Evolutionary conservation across 2,888 invertebrate genomes (phyloP).

Genomic region (Arrhopalites spinosus): DNA sequence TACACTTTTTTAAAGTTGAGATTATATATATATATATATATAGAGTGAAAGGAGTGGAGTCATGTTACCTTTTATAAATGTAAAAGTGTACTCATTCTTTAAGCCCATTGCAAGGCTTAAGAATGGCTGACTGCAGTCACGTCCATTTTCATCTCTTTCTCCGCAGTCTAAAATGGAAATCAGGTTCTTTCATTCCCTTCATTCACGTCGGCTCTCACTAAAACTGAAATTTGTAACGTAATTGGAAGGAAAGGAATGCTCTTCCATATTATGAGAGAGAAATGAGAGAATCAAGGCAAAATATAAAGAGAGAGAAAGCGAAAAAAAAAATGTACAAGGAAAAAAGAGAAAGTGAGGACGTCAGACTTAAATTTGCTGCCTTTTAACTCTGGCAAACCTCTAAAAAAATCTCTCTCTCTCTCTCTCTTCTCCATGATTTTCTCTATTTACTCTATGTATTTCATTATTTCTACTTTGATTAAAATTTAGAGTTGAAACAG

Average conservation of each 20-base stretch:
- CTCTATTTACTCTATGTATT: no score
- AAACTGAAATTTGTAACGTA: conserved; percentile 10
- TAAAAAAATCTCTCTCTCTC: background rate
- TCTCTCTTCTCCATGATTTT: background rate
- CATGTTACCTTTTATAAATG: no score
- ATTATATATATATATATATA: no score
- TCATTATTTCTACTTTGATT: no score
- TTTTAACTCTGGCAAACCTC: background rate
- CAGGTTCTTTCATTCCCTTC: background rate
- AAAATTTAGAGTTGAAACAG: no score
- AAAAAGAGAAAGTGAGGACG: background rate
- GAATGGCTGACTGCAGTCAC: background rate
- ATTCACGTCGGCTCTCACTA: background rate
- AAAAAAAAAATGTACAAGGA: background rate
- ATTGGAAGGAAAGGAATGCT: conserved; percentile 9
- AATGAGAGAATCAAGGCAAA: background rate
- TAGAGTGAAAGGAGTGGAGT: no score
- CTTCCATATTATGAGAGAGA: background rate
- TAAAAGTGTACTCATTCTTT: no score
- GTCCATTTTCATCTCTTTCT: conserved; percentile 6
- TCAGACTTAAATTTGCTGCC: conserved; percentile 1
- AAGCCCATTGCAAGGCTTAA: background rate
- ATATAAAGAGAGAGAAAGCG: background rate
- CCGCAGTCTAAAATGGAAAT: conserved; percentile 7
- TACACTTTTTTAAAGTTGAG: no score